Base-by-base conservation (phyloP, 2,888 invertebrate species). In the Anorthoa munda region DNA sequence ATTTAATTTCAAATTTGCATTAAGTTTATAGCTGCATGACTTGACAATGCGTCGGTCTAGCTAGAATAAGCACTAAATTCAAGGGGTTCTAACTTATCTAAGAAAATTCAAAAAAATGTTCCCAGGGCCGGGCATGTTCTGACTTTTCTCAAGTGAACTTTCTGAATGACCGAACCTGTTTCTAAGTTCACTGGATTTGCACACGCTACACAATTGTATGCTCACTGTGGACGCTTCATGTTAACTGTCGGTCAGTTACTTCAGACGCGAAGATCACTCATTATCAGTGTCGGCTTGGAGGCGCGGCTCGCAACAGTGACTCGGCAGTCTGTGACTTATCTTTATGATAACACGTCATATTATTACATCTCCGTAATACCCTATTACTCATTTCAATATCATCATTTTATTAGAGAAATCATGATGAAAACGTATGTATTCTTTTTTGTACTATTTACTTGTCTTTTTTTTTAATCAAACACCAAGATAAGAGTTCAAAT, bases 261-360 rank as follows among this genome's bases (percentile, higher is more conserved):
- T 53, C 23, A 39, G 21, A 48, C 59, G 17, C 11, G 26, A 55
- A 65, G 17, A 45, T 23, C 39, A n/a, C 12, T 56, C 31, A 53
- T 65, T 67, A 73, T 68, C 72, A 65, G 26, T 60, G 15, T 53
- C n/a, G 56, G 56, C 11, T 31, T 21, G 65, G 79, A 79, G 65
- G 67, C 65, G 64, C 48, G 79, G 48, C 66, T 12, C n/a, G 45
- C 48, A 31, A 46, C 66, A 51, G 61, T 74, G 74, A 79, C 61
- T 79, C 18, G 51, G 26, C 74, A 68, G 53, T 79, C 26, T 26
- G 48, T 3, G 9, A 18, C 18, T 13, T 61, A 65, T 66, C 48
- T 61, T 31, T 55, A 45, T 55, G 63, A 66, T 77, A 67, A 59
- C 59, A 58, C 66, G 77, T 76, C 58, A 76, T 13, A n/a, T 21